Conservation (phyloP, 2,113 vertebrate species). For the Rostratula benghalensis region DNA sequence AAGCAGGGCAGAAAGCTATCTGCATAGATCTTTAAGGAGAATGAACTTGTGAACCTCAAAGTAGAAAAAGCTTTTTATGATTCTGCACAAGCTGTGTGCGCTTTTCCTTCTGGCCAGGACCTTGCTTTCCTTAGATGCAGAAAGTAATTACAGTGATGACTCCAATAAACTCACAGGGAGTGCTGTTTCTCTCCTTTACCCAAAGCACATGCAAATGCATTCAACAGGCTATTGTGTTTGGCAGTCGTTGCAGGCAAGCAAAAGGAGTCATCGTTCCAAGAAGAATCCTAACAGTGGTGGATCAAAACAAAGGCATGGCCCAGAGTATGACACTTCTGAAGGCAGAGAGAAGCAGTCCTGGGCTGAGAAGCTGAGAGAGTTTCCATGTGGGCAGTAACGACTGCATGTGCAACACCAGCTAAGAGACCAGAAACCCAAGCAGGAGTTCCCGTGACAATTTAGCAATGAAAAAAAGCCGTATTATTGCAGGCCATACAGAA, state of each 20-base stretch:
- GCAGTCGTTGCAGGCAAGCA: neutral
- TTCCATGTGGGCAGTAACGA: neutral
- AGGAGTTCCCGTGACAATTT: neutral
- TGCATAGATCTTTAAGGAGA: neutral
- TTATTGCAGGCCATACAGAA: conserved; percentile 31
- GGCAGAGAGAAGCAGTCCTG: neutral
- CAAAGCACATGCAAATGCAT: neutral
- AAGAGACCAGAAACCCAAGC: conserved; percentile 26
- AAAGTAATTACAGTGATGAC: neutral
- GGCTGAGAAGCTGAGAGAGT: neutral
- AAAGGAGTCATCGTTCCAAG: neutral
- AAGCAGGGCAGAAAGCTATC: neutral
- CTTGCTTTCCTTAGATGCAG: neutral
- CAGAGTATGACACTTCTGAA: neutral
- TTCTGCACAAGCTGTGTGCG: neutral
- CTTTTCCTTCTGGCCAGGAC: neutral
- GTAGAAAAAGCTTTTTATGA: neutral
- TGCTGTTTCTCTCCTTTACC: neutral
- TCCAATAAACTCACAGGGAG: neutral
- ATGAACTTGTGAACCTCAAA: conserved; percentile 1
- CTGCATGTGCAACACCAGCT: neutral
- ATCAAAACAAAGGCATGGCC: neutral
- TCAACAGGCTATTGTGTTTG: neutral
- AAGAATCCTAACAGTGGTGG: neutral
- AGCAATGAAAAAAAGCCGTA: conserved; percentile 7